A percentile compares a stretch with the other conserved stretches of the same genome.
Conservation (phyloP, 2,888 invertebrate species). For the Nycteola revayana region DNA sequence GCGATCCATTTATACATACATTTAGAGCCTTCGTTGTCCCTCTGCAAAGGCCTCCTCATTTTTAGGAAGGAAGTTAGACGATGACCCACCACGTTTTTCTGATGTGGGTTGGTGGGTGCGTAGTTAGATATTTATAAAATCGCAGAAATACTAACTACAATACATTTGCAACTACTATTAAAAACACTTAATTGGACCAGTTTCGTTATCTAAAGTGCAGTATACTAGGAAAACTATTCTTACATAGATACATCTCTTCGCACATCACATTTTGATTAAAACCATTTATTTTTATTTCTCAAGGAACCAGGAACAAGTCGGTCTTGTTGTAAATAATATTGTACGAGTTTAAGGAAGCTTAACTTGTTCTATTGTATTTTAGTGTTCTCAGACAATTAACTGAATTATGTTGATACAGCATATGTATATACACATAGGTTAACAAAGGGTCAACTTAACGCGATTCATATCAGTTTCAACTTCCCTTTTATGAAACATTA, state of each 20-base stretch:
- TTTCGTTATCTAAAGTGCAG: slow-evolving; percentile 18
- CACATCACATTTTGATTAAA: slow-evolving; percentile 15
- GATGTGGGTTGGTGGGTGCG: no score
- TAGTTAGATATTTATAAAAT: no score
- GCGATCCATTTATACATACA: no score
- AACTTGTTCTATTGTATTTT: slow-evolving; percentile 26
- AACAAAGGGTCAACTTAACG: no score
- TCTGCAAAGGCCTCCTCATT: no score
- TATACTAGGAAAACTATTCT: slow-evolving; percentile 13
- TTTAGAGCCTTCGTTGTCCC: no score
- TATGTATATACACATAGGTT: background rate
- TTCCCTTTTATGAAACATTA: no score
- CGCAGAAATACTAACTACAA: no score
- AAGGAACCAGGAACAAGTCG: slow-evolving; percentile 42
- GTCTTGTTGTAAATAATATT: slow-evolving; percentile 19
- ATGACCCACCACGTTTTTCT: no score
- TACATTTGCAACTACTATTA: no score
- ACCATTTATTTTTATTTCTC: slow-evolving; percentile 34
- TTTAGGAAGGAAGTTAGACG: no score
- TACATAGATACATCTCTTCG: slow-evolving; percentile 8
- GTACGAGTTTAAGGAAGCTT: slow-evolving; percentile 30
- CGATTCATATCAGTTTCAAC: no score
- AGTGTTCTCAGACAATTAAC: slow-evolving; percentile 26
- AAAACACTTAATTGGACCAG: slow-evolving; percentile 16
- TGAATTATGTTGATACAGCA: slow-evolving; percentile 12